Evolutionary conservation across 2,888 invertebrate genomes (phyloP).

Genomic region (Ectemnius cavifrons): DNA sequence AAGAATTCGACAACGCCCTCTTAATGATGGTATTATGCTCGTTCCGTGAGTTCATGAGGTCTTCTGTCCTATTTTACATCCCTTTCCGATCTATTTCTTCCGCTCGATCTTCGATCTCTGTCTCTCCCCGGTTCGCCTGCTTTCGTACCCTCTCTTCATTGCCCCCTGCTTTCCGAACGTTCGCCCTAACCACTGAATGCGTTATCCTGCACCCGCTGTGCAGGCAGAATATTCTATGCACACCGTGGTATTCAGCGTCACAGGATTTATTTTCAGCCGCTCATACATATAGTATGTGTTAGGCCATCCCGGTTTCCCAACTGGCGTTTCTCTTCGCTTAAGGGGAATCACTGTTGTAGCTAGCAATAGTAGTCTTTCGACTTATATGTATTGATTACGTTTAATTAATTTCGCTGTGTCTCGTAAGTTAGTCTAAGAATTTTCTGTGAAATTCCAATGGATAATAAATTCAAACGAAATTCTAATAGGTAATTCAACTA

Average conservation of each 20-base stretch:
- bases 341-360: too few species aligned
- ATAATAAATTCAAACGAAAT: too few species aligned
- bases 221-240: conserved; percentile 27
- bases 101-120: not conserved
- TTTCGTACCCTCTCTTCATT: not conserved
- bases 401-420: too few species aligned
- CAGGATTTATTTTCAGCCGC: conserved; percentile 54
- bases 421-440: too few species aligned
- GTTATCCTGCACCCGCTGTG: not conserved
- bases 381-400: too few species aligned
- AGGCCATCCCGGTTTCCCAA: too few species aligned
- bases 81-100: conserved; percentile 16
- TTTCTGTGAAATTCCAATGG: too few species aligned
- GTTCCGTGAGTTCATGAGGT: conserved; percentile 54
- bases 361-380: too few species aligned
- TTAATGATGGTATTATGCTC: conserved; percentile 66
- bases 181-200: not conserved
- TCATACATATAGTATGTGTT: not conserved
- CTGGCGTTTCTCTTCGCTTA: too few species aligned
- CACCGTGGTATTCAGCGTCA: conserved; percentile 33
- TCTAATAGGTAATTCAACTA: too few species aligned
- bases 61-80: conserved; percentile 39
- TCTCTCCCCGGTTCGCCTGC: not conserved
- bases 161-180: not conserved
- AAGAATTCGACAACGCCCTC: conserved; percentile 62